A percentile compares a stretch with the other conserved stretches of the same genome.
Conservation (phyloP, 2,797 vertebrate genomes). For the Coregonus ussuriensis region DNA sequence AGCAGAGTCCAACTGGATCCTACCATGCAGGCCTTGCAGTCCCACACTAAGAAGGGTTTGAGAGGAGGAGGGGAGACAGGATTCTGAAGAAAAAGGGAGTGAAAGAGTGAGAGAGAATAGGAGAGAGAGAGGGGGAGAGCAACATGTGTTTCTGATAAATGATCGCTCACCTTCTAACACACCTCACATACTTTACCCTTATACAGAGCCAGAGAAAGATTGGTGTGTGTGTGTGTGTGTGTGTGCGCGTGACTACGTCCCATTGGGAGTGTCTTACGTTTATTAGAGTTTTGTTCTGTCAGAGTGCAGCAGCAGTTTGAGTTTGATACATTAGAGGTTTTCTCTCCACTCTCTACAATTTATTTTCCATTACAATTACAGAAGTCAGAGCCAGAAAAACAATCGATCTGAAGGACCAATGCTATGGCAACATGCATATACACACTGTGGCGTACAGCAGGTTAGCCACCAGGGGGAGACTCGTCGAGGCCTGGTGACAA, state of each 20-base stretch:
- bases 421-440: too few relatives aligned
- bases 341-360: too few relatives aligned
- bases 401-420: background rate
- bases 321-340: background rate
- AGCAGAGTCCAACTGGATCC: background rate
- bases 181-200: constrained; percentile 59
- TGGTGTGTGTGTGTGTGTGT: constrained; percentile 6
- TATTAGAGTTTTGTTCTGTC: background rate
- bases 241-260: background rate
- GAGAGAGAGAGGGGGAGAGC: constrained; percentile 7
- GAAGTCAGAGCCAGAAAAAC: background rate
- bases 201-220: constrained; percentile 27
- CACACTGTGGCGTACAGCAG: too few relatives aligned
- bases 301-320: constrained; percentile 2
- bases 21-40: background rate
- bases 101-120: background rate
- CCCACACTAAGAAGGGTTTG: background rate
- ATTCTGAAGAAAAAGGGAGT: background rate
- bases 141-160: constrained; percentile 61
- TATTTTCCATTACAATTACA: background rate
- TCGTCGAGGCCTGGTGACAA: too few relatives aligned
- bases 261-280: constrained; percentile 10
- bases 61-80: background rate
- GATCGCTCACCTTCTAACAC: constrained; percentile 56
- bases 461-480: too few relatives aligned